A percentile compares a stretch with the other conserved stretches of the same genome.
These are phyloP conservation scores for Crocidura indochinensis DNA, from an alignment of 2,797 vertebrate genomes.

Conservation along the genomic window DNA sequence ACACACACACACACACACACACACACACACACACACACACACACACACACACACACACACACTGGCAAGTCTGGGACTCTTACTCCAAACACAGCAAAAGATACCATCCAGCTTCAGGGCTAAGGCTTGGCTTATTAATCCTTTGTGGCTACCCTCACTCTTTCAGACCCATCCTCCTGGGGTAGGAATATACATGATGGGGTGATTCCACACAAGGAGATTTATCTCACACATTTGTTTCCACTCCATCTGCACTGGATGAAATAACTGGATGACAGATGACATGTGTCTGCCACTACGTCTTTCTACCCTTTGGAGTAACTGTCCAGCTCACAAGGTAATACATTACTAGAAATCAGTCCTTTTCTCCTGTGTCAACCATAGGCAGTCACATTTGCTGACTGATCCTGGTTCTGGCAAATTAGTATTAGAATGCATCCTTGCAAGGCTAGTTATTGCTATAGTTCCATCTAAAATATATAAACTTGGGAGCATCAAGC, in stretches of 20 bases:
- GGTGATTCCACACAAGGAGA: too few species aligned
- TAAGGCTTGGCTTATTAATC: too few species aligned
- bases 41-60: too few species aligned
- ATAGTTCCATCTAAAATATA: not conserved
- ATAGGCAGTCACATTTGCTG: not conserved
- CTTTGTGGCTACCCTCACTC: too few species aligned
- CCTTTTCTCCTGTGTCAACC: not conserved
- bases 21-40: too few species aligned
- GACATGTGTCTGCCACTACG: not conserved
- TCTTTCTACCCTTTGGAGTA: constrained; percentile 15
- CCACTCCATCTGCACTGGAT: not conserved
- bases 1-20: too few species aligned
- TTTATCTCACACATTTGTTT: not conserved
- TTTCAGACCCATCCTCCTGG: too few species aligned
- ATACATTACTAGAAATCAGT: not conserved
- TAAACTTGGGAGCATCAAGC: not conserved
- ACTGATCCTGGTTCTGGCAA: not conserved
- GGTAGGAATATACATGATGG: too few species aligned
- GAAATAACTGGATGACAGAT: not conserved
- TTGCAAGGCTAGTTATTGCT: not conserved
- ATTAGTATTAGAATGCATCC: too few species aligned
- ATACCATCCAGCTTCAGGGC: too few species aligned
- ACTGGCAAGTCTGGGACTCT: too few species aligned
- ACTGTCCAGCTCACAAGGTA: constrained; percentile 15
- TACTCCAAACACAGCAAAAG: too few species aligned